Evolutionary conservation across 2,888 invertebrate genomes (phyloP).

Genomic region (Isotomurus palustris): DNA sequence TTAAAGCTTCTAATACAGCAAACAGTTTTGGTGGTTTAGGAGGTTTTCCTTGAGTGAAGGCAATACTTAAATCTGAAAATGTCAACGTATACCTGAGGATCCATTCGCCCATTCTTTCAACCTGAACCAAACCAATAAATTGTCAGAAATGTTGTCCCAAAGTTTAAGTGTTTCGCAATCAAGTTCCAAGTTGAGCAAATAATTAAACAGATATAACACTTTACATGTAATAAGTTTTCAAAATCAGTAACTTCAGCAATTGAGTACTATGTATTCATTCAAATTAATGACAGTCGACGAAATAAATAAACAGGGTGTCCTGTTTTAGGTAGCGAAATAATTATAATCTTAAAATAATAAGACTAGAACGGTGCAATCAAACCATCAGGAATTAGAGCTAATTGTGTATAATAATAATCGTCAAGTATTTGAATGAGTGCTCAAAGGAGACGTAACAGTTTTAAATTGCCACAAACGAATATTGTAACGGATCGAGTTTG

Average conservation of each 20-base stretch:
- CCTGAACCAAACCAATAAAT: too few relatives aligned
- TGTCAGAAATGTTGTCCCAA: too few relatives aligned
- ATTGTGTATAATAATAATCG: neutral
- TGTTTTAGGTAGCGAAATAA: too few relatives aligned
- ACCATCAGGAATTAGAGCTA: neutral
- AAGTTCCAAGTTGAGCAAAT: too few relatives aligned
- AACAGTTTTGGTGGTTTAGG: conserved; percentile 32
- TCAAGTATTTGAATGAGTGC: neutral
- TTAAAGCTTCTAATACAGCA: conserved; percentile 25
- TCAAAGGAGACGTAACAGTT: conserved; percentile 3
- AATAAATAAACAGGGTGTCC: too few relatives aligned
- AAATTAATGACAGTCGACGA: too few relatives aligned
- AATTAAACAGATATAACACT: too few relatives aligned
- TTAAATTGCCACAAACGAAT: neutral
- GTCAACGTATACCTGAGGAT: neutral
- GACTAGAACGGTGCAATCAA: conserved; percentile 8
- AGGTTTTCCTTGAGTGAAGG: conserved; percentile 27
- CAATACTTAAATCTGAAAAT: neutral
- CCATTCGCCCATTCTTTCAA: neutral
- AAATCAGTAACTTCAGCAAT: too few relatives aligned
- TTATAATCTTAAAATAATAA: neutral
- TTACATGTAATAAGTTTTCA: too few relatives aligned
- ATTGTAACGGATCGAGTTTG: neutral
- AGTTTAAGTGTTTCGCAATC: too few relatives aligned
- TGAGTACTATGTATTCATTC: too few relatives aligned